Base-by-base conservation (phyloP, 2,888 invertebrate genomes). In the Dendrolimus houi region DNA sequence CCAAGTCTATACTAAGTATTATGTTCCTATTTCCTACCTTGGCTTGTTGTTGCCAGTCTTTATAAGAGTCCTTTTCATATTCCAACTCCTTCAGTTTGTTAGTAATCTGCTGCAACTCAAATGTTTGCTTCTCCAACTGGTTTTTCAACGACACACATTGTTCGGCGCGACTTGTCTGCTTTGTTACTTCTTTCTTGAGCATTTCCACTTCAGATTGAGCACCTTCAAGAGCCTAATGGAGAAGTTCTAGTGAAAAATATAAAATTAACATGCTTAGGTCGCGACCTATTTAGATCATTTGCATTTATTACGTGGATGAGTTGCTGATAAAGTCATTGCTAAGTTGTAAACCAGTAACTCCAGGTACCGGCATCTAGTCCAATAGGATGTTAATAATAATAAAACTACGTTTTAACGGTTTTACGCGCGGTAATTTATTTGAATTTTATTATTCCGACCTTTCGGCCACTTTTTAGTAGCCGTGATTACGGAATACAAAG, bases 151-250 rank as follows among this genome's bases (percentile, higher is more conserved):
- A 63, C 0, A 73, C 75, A 56, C 83, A 86, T 63, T 88, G 85
- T 53, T 87, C 87, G 0, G 84, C 85, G 2, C 81, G 77, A 29
- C 71, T 70, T 1, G 81, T 83, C 59, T 87, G 87, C 59, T 77
- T 83, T 0, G 79, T 63, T 9, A 87, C 71, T 58, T 88, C 88
- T 6, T 70, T 74, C 59, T 86, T 88, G 9, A 88, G 68, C 58
- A 88, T 82, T 59, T 92, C 91, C n/a, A 91, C 88, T 71, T 93
- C 92, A 41, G 92, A 85, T 66, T 92, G 91, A 2, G 92, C 91
- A 53, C 88, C 91, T 78, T 92, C 88, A 58, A 92, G 74, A 56
- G 92, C 86, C 91, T 91, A 42, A 12, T 53, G 9, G 41, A 56
- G 17, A 52, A 13, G 17, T 52, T 29, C 17, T 56, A 10, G 2